Evolutionary conservation across 2,113 vertebrate species (phyloP), one percentile per base, ranked within the genome.

Genomic region (Pogonocichla stellata): DNA sequence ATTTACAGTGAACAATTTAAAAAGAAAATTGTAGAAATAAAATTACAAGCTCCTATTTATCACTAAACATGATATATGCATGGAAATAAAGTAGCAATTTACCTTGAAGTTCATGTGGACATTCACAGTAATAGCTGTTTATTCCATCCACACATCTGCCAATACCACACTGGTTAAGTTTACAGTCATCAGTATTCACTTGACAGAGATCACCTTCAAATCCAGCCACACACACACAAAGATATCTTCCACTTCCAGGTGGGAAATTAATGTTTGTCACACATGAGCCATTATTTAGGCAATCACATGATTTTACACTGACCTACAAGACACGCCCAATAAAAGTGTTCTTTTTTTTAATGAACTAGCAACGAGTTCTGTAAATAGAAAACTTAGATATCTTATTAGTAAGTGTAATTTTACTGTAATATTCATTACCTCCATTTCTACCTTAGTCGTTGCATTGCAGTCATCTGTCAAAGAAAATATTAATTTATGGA

Each of bases 281-380:
- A 96, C 99, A 99, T 5, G 98, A 97, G 43, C 98, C 99, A 64
- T 97, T 98, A 14, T 99, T 99, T 70, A 98, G 94, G 95, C 99
- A 99, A 33, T 98, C 98, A 81, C 99, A 99, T 3, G 98, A 80
- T 43, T 84, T 98, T 89, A 99, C 98, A 51, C 86, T 98, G 94
- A 99, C 98, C 99, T 99, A 90, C 12, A 89, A 97, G 86, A 94
- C 65, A 97, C 11, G 29, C 8, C 92, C 93, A 96, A 87, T 74
- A 74, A 71, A 90, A 85, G 28, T 91, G 83, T 95, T 93, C 26
- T 81, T 69, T 75, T 77, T 90, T 88, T 79, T 26, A 48, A 77
- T 47, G 64, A 91, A 72, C 56, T 36, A 85, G 31, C 29, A 51
- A 54, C 33, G 15, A 54, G 14, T 54, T 89, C 91, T 94, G 34